Conservation (phyloP, 2,797 vertebrate species). For the Channallabes apus region DNA sequence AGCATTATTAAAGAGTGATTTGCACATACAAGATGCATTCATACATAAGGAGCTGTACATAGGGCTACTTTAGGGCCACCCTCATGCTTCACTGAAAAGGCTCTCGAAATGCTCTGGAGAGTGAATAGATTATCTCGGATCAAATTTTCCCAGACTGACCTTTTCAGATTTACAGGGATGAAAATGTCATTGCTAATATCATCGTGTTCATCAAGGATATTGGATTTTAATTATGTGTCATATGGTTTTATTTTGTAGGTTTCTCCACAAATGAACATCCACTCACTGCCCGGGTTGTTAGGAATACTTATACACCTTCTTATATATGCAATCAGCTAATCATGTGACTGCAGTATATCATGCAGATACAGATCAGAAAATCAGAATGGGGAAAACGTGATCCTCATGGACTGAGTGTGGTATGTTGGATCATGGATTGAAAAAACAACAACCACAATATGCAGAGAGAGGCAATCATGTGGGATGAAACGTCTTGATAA, state of each 20-base stretch:
- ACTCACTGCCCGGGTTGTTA: background rate
- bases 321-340: background rate
- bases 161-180: constrained; percentile 23
- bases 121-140: constrained; percentile 30
- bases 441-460: no score
- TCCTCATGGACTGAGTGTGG: background rate
- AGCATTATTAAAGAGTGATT: constrained; percentile 50
- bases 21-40: constrained; percentile 18
- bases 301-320: background rate
- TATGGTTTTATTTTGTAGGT: background rate
- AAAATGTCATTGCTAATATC: constrained; percentile 36
- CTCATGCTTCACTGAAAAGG: constrained; percentile 24
- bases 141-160: constrained; percentile 30
- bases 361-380: background rate
- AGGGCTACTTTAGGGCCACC: constrained; percentile 19
- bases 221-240: constrained; percentile 17
- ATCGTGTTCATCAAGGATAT: constrained; percentile 23
- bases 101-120: constrained; percentile 12
- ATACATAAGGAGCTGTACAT: constrained; percentile 16
- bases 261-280: background rate
- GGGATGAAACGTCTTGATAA: background rate
- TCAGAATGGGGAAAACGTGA: background rate
- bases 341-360: background rate
- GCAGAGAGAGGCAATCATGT: background rate
- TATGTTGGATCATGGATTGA: background rate